Base-by-base conservation (phyloP, 2,113 vertebrate genomes). In the Probosciger aterrimus region DNA sequence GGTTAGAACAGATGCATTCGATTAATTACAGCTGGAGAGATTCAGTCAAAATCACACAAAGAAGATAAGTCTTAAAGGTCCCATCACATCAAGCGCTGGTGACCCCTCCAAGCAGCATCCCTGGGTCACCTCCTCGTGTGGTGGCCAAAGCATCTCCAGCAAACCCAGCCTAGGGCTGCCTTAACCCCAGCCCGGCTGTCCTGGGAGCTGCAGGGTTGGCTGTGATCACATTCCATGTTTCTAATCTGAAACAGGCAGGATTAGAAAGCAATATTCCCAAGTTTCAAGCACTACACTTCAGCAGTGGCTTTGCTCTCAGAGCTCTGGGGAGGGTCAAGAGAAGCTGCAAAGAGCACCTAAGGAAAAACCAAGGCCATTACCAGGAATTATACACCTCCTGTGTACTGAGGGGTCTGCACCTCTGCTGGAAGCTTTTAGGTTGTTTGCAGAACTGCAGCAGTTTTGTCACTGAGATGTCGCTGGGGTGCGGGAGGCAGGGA, bases 21-120 rank as follows among this genome's bases (percentile, higher is more conserved):
- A 96, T 99, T 99, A 98, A 99, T 98, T 98, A 98, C 98, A 98
- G 98, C 98, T 97, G 97, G 97, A 96, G 97, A 95, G 96, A 97
- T 95, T 93, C 81, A 52, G 75, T 84, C 95, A 91, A 95, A 94
- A 89, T 80, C 28, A 0, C 68, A 19, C 22, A n/a, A 89, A 81
- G 91, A 20, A 43, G 89, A 88, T 79, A 90, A 82, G 15, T 44
- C 88, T 86, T 94, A 92, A 94, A 93, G 93, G 84, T 95, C 91
- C 81, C 18, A 2, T 64, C 18, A 80, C 82, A 50, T 6, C 4
- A 15, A 27, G 57, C 7, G 19, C 79, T 12, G 49, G 57, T 8
- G 41, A 76, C 47, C 22, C 63, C 44, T 37, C 44, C 1, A 2
- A 63, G 55, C 50, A 7, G 83, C 81, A 17, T 7, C 85, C 70